These are phyloP conservation scores for Glossophaga mutica DNA, from an alignment of 2,797 vertebrate genomes.

Conservation along the genomic window DNA sequence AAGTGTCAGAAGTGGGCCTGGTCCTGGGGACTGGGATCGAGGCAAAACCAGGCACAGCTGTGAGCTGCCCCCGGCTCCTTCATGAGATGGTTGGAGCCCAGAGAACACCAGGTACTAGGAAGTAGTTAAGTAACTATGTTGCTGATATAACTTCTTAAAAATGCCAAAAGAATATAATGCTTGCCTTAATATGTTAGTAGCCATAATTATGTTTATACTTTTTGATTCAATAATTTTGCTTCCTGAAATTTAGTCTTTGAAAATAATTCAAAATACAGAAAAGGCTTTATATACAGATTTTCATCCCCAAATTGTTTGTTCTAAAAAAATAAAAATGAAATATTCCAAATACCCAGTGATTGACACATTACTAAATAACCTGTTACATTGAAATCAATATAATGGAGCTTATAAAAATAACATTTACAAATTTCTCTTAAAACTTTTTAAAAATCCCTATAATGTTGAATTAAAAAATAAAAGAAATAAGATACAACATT, in stretches of 20 bases:
- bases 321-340: slow-evolving; percentile 44
- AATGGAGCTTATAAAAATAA: slow-evolving; percentile 40
- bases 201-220: neutral
- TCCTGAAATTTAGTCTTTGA: slow-evolving; percentile 3
- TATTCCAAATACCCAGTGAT: slow-evolving; percentile 12
- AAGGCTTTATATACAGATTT: neutral
- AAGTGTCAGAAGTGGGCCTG: neutral
- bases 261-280: slow-evolving; percentile 38
- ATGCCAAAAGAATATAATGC: neutral
- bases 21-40: neutral
- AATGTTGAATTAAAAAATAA: slow-evolving; percentile 22
- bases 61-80: neutral
- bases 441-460: slow-evolving; percentile 3
- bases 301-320: neutral
- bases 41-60: neutral
- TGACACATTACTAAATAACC: slow-evolving; percentile 24
- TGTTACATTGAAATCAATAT: slow-evolving; percentile 33
- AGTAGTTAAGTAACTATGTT: neutral
- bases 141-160: neutral
- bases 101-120: neutral
- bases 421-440: slow-evolving; percentile 57
- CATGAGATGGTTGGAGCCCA: neutral
- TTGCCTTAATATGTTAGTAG: neutral
- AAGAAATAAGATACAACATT: slow-evolving; percentile 7
- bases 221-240: neutral